Conservation (phyloP, 2,113 vertebrate species). For the Psilopogon haemacephalus region DNA sequence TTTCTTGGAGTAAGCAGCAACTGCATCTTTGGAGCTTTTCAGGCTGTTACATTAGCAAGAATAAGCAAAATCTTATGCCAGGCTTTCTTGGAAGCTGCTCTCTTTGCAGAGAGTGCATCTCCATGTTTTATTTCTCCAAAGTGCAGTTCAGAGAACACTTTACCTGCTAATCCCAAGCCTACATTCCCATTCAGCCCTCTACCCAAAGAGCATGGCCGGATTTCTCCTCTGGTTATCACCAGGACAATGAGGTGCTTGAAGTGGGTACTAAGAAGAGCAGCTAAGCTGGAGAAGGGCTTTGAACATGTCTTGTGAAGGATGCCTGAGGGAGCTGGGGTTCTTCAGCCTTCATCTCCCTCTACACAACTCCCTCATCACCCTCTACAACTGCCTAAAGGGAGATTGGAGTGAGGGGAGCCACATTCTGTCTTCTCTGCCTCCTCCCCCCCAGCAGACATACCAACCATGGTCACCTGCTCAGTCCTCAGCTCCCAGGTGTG, state of each 20-base stretch:
- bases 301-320: too few relatives aligned
- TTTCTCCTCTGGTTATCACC: neutral
- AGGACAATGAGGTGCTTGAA: neutral
- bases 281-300: too few relatives aligned
- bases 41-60: neutral
- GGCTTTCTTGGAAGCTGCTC: neutral
- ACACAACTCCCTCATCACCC: too few relatives aligned
- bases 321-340: too few relatives aligned
- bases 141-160: neutral
- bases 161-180: neutral
- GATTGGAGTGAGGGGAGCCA: neutral
- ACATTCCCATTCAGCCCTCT: neutral
- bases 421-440: neutral
- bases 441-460: neutral
- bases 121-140: neutral
- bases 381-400: too few relatives aligned
- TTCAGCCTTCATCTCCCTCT: too few relatives aligned
- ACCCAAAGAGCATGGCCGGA: neutral
- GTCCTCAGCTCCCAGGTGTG: neutral
- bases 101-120: neutral
- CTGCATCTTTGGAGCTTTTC: neutral
- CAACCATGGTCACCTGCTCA: neutral
- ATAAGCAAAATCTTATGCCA: neutral
- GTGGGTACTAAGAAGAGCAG: too few relatives aligned
- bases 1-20: neutral